Base-by-base conservation (phyloP, 2,888 invertebrate genomes). In the Hirtodrosophila alboralis region DNA sequence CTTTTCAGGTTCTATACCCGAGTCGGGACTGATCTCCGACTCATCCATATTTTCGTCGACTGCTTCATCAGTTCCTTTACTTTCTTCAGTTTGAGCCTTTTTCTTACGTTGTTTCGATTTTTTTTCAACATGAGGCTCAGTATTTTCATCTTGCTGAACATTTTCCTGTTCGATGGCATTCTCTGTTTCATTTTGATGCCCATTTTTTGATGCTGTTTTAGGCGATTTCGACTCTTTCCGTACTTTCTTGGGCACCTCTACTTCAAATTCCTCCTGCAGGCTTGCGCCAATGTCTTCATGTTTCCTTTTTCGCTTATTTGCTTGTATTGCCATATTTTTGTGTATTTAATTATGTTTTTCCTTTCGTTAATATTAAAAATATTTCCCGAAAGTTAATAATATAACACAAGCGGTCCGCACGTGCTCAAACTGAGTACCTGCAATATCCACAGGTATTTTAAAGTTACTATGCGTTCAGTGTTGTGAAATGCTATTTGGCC, bases 241-340 rank as follows among this genome's bases (percentile, higher is more conserved):
- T 1, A 80, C 45, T 49, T 88, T 88, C 33, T 71, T 87, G 1
- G 89, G 89, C 12, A 88, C 80, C 5, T 44, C 85, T 23, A 48
- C 31, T 47, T 84, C 83, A 1, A 70, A 81, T 1, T 86, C 70
- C 26, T 67, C 72, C 4, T 44, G 57, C 16, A 66, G 67, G 0
- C 68, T 64, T 4, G 14, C 18, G 0, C 21, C 37, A 3, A 56
- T 28, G 8, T 18, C 36, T 28, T 70, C 75, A 14, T 86, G 86
- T 51, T 87, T 89, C 38, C 89, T 74, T 33, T 88, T 88, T 2
- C 88, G 75, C 33, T 70, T 81, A 71, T 88, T 89, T n/a, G 71
- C 48, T 69, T 88, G 81, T 36, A 87, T 71, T 3, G 89, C 89
- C 88, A 88, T 88, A 30, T 71, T 74, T 18, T 5, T 27, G 4